Evolutionary conservation across 2,113 vertebrate genomes (phyloP).

Genomic region (Procavia capensis): DNA sequence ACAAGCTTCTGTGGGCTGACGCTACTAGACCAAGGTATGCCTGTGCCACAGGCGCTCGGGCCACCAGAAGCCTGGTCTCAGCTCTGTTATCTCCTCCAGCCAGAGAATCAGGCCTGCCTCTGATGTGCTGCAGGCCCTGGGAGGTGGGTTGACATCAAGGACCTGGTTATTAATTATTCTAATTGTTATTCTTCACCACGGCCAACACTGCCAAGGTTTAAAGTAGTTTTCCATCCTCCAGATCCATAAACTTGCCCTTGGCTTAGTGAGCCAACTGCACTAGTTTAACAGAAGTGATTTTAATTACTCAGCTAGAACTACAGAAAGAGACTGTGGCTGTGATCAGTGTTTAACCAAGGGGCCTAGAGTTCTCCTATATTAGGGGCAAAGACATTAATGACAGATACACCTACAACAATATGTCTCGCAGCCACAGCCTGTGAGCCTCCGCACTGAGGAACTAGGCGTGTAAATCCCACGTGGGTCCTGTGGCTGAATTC

Average conservation of each 20-base stretch:
- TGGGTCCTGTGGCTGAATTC: neutral
- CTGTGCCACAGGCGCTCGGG: neutral
- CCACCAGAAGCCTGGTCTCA: neutral
- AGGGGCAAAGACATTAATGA: neutral
- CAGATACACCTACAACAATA: accelerated
- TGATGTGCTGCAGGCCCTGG: constrained; percentile 45
- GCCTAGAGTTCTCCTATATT: neutral
- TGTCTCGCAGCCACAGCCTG: accelerated
- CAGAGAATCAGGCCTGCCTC: constrained; percentile 34
- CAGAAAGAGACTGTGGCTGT: constrained; percentile 10
- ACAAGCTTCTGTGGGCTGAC: neutral
- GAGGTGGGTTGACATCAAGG: constrained; percentile 60
- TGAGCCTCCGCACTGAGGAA: neutral
- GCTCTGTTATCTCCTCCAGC: constrained; percentile 54
- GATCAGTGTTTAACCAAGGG: constrained; percentile 25
- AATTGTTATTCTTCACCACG: constrained; percentile 76
- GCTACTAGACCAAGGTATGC: neutral
- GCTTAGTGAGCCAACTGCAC: constrained; percentile 76
- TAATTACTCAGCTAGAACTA: constrained; percentile 72
- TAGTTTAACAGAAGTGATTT: constrained; percentile 72
- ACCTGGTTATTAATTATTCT: constrained; percentile 80
- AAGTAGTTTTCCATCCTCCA: constrained; percentile 75
- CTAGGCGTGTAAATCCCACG: neutral
- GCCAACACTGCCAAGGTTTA: constrained; percentile 68
- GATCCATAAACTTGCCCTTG: constrained; percentile 80